Conservation (phyloP, 2,888 invertebrate species). For the Dorcus hopei region DNA sequence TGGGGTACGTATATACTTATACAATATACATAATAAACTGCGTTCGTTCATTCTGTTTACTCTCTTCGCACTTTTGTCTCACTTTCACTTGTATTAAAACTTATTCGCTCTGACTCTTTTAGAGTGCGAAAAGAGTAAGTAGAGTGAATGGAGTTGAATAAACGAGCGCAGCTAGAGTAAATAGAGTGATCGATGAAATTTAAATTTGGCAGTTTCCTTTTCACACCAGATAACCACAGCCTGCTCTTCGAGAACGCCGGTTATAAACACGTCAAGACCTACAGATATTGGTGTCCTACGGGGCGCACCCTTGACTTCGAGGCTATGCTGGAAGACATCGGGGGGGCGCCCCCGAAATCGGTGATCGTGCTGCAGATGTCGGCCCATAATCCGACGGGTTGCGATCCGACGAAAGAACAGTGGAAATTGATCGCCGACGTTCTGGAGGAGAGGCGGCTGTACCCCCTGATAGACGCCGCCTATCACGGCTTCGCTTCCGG, state of each 20-base stretch:
- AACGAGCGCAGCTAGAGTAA: too few species aligned
- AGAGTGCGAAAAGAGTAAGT: too few species aligned
- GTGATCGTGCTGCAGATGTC: constrained; percentile 93
- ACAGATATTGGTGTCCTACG: constrained; percentile 87
- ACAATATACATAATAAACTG: too few species aligned
- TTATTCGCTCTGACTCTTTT: too few species aligned
- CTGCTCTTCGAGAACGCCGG: constrained; percentile 76
- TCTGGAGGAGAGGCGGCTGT: constrained; percentile 74
- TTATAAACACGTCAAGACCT: constrained; percentile 71
- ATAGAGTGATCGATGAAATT: too few species aligned
- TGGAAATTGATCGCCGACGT: constrained; percentile 88
- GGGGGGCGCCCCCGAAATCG: constrained; percentile 74
- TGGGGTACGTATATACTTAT: constrained; percentile 97
- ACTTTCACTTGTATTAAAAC: too few species aligned
- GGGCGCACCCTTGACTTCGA: constrained; percentile 71
- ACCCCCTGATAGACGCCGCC: constrained; percentile 91
- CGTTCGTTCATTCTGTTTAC: too few species aligned
- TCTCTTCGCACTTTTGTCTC: too few species aligned
- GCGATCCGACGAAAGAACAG: constrained; percentile 90
- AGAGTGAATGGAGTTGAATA: too few species aligned
- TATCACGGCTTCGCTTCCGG: constrained; percentile 98
- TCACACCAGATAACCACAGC: too few species aligned
- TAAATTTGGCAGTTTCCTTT: too few species aligned
- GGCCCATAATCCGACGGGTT: constrained; percentile 98
- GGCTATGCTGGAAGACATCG: constrained; percentile 74